Evolutionary conservation across 2,888 invertebrate species (phyloP), one percentile per base, ranked within the genome.

Genomic region (Xestobium rufovillosum): DNA sequence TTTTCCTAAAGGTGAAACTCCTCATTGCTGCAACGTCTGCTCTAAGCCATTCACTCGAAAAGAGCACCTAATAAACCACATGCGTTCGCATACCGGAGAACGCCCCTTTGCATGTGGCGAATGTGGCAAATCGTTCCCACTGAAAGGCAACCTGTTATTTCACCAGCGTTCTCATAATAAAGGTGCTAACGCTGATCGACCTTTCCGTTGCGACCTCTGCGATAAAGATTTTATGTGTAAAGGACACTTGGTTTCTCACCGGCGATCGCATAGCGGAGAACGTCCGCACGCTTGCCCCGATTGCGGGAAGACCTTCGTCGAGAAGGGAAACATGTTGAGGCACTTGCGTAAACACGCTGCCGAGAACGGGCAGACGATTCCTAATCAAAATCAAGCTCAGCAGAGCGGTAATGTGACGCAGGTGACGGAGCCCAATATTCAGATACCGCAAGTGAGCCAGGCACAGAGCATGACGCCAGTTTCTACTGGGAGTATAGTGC

Each of bases 161-260:
- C 88, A 89, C 62, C 84, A 86, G 66, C 75, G 88, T 40, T 87
- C 88, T 46, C 88, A 89, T 66, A 83, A 83, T 55, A 87, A 87
- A 60, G 73, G 75, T 17, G 74, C 73, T 48, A 74, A 73, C 44
- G 76, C 74, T 41, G 75, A 77, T 47, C 68, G 79, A 38, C 78
- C 77, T 2, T 19, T 19, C n/a, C 72, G 81, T 35, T 88, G 88
- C 58, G 87, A 87, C 52, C 69, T 88, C 35, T 88, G 88, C 56
- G 83, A 83, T 28, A 88, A 88, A 63, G 85, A 85, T 61, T 88
- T 88, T 60, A 82, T 87, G 72, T 87, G 86, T 66, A 88, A 88
- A 72, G 86, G 87, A 34, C 86, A 87, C 62, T 68, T 87, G 50
- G 83, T 83, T 34, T 78, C 84, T n/a, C 87, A 88, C 58, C 73